Evolutionary conservation across 2,113 vertebrate species (phyloP).

Genomic region (Cebus imitator): DNA sequence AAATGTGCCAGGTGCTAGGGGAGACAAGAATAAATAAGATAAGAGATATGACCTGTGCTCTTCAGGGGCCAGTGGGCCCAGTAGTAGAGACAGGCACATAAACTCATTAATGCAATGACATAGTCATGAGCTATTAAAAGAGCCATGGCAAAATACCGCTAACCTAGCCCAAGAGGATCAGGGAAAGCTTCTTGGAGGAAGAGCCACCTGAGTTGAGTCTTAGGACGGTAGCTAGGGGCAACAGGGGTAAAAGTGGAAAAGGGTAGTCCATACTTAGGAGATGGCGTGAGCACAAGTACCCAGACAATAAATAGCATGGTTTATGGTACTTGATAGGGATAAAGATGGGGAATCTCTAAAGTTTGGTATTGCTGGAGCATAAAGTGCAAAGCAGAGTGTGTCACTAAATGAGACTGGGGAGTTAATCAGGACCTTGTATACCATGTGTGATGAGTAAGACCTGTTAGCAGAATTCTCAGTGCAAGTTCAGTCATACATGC

Average conservation of each 20-base stretch:
- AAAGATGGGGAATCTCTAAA: background rate
- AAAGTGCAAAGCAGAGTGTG: background rate
- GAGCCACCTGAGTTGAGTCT: background rate
- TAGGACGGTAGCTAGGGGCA: background rate
- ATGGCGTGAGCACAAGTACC: background rate
- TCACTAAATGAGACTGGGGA: background rate
- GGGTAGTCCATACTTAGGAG: background rate
- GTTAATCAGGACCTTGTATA: background rate
- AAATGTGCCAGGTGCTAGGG: background rate
- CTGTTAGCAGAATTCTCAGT: background rate
- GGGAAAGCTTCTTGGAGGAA: constrained; percentile 13
- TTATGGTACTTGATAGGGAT: background rate
- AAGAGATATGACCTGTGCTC: background rate
- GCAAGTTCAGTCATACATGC: background rate
- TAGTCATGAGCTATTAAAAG: background rate
- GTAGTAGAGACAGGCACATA: background rate
- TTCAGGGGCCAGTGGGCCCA: background rate
- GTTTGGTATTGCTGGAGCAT: background rate
- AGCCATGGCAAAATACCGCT: background rate
- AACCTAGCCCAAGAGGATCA: background rate
- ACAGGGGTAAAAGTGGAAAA: background rate
- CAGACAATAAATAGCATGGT: background rate
- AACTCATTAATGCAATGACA: background rate
- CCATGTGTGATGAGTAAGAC: background rate
- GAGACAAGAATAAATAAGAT: constrained; percentile 21